A percentile compares a stretch with the other conserved stretches of the same genome.
Conservation (phyloP, 2,797 vertebrate genomes). For the Cygnus olor region DNA sequence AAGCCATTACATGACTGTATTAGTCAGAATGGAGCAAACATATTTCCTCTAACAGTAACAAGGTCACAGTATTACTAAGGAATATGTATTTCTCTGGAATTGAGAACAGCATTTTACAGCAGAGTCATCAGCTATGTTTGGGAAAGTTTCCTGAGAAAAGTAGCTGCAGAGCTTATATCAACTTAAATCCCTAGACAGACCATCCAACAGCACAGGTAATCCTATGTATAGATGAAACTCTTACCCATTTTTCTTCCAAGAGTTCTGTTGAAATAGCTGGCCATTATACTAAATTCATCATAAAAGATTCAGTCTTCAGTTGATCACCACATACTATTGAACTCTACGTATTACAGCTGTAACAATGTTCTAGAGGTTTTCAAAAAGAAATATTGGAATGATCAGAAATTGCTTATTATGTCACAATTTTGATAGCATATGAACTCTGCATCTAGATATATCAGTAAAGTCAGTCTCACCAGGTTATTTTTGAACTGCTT, state of each 20-base stretch:
- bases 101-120: neutral
- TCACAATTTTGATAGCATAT: neutral
- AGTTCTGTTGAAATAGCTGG: neutral
- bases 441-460: neutral
- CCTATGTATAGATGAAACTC: neutral
- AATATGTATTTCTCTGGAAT: neutral
- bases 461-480: neutral
- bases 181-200: neutral
- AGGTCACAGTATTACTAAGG: neutral
- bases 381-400: neutral
- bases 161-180: neutral
- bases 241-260: neutral
- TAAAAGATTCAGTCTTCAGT: neutral
- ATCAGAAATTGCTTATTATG: neutral
- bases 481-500: slow-evolving; percentile 12
- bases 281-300: neutral
- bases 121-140: neutral
- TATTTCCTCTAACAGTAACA: neutral
- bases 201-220: neutral
- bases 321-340: neutral
- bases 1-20: neutral
- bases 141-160: neutral
- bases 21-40: neutral
- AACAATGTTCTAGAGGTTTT: neutral
- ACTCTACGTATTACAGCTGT: neutral